phyloP scores from a whole-genome alignment of 53 echinoderm and acorn worm species.

The Holothuria scabra region DNA sequence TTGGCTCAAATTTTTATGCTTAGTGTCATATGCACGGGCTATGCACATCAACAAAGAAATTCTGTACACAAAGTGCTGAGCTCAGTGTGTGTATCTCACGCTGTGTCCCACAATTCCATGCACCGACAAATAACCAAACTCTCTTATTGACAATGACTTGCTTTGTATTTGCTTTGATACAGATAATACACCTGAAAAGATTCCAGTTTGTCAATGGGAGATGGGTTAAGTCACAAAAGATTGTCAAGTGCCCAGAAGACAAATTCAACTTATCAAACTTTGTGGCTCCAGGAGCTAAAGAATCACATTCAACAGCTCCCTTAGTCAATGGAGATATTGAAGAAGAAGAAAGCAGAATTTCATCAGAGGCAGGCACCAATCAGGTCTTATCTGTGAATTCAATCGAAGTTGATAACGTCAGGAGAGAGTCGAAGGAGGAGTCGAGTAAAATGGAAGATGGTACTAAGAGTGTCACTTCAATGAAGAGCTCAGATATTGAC shows the following conservation, averaged over 20 bases:
- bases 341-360: not conserved
- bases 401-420: slow-evolving; percentile 17
- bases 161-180: not conserved
- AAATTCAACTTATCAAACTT: slow-evolving; percentile 93
- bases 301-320: not conserved
- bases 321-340: slow-evolving; percentile 5
- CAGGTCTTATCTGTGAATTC: slow-evolving; percentile 38
- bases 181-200: slow-evolving; percentile 98
- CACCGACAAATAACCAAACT: too few species aligned
- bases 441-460: not conserved
- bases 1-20: too few species aligned
- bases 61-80: too few species aligned
- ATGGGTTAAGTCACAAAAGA: slow-evolving; percentile 99
- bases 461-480: not conserved
- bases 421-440: not conserved
- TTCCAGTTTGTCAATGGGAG: slow-evolving; percentile 99
- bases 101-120: too few species aligned
- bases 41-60: too few species aligned
- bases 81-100: too few species aligned
- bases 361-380: not conserved
- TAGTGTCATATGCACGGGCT: too few species aligned
- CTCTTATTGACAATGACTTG: too few species aligned
- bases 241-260: slow-evolving; percentile 95
- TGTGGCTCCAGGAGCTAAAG: slow-evolving; percentile 70
- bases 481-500: slow-evolving; percentile 23